Percentiles rank a stretch among this genome's conserved stretches.
Evolutionary conservation across 1,140 invertebrate genomes (phyloP).

Genomic region (Dinothrombium tinctorium): DNA sequence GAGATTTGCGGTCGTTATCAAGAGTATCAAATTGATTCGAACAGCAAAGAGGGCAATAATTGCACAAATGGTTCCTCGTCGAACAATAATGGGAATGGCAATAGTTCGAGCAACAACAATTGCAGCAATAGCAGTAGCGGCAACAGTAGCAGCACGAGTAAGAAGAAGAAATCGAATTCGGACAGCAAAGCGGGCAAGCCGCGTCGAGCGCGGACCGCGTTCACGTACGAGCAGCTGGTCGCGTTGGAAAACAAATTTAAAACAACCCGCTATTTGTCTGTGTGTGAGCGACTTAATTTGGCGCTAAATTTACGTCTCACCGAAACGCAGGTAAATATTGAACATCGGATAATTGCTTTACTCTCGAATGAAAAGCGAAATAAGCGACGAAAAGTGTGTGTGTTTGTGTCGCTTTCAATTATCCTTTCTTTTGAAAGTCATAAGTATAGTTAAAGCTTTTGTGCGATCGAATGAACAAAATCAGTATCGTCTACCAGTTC

Average conservation of each 20-base stretch:
- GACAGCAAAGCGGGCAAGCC: constrained; percentile 33
- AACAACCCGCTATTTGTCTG: constrained; percentile 81
- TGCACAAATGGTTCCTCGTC: too few relatives aligned
- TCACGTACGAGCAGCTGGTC: constrained; percentile 93
- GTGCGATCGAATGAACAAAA: too few relatives aligned
- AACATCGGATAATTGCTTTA: too few relatives aligned
- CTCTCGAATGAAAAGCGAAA: too few relatives aligned
- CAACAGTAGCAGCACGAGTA: not conserved
- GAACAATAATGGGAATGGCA: too few relatives aligned
- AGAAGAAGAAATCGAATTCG: not conserved
- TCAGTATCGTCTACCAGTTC: too few relatives aligned
- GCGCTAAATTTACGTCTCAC: constrained; percentile 81
- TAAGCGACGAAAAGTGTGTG: too few relatives aligned
- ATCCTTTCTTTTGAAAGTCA: not conserved
- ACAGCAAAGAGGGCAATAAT: too few relatives aligned
- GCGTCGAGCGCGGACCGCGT: constrained; percentile 75
- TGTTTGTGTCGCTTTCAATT: too few relatives aligned
- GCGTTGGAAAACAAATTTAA: constrained; percentile 99
- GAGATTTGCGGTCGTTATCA: too few relatives aligned
- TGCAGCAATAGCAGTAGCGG: not conserved
- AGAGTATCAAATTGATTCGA: too few relatives aligned
- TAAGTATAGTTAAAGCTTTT: not conserved
- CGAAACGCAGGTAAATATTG: constrained; percentile 69
- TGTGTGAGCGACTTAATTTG: constrained; percentile 87
- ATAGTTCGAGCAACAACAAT: not conserved